Conservation (phyloP, 1,140 invertebrate species). For the Pentalonia nigronervosa region DNA sequence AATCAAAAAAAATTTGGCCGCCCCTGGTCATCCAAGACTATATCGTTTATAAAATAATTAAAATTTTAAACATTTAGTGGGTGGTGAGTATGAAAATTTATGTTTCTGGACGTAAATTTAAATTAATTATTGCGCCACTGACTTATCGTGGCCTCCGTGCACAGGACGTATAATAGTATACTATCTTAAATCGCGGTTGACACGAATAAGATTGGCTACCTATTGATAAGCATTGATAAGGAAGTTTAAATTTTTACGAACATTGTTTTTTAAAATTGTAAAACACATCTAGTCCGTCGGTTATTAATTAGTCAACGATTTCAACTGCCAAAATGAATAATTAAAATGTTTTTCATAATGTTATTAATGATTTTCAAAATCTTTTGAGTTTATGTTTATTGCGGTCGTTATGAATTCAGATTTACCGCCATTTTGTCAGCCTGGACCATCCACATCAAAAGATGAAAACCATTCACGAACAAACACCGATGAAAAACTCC, state of each 20-base stretch:
- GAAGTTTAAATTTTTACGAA: neutral
- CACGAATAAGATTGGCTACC: neutral
- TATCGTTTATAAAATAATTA: too few relatives aligned
- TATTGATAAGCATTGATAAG: neutral
- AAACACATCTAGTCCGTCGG: neutral
- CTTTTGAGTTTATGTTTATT: neutral
- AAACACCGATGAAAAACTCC: neutral
- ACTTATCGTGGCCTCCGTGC: neutral
- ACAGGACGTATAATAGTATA: too few relatives aligned
- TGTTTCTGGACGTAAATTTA: neutral
- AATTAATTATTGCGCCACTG: neutral
- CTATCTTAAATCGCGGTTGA: too few relatives aligned
- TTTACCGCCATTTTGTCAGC: slow-evolving; percentile 7
- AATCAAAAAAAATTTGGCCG: too few relatives aligned
- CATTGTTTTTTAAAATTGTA: neutral
- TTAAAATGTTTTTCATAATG: neutral
- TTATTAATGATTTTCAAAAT: neutral
- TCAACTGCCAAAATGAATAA: neutral
- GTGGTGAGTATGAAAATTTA: too few relatives aligned
- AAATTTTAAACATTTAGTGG: too few relatives aligned
- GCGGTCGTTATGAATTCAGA: neutral
- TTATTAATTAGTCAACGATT: neutral
- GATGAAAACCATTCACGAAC: neutral
- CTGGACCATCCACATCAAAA: slow-evolving; percentile 19
- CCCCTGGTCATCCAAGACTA: too few relatives aligned